These are phyloP conservation scores for Holocentrus rufus DNA, from an alignment of 2,797 vertebrate genomes.

Conservation along the genomic window DNA sequence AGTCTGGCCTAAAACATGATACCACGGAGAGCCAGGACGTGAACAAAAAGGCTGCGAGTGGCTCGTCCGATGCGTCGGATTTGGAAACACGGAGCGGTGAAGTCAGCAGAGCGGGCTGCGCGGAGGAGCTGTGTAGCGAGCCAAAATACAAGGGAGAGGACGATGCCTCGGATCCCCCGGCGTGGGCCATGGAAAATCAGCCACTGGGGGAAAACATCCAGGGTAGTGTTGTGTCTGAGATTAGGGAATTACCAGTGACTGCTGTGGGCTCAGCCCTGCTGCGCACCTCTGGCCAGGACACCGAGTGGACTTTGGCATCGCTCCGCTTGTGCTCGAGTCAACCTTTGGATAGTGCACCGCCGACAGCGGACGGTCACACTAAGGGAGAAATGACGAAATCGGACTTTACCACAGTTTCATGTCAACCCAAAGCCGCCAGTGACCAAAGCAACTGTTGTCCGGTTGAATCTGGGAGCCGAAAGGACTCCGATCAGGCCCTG, in stretches of 20 bases:
- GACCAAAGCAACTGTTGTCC: slow-evolving; percentile 29
- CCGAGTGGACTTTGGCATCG: slow-evolving; percentile 43
- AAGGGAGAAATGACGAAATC: slow-evolving; percentile 70
- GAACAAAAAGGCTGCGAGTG: slow-evolving; percentile 41
- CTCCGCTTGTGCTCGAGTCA: slow-evolving; percentile 37
- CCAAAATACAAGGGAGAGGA: slow-evolving; percentile 60
- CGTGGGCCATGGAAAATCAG: slow-evolving; percentile 80
- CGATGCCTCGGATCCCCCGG: slow-evolving; percentile 76
- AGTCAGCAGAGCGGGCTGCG: slow-evolving; percentile 56
- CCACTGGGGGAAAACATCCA: slow-evolving; percentile 57
- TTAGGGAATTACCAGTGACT: slow-evolving; percentile 4
- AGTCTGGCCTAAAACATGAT: slow-evolving; percentile 35
- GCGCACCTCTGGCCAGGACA: slow-evolving; percentile 42
- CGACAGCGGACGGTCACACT: background rate
- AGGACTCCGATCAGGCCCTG: slow-evolving; percentile 28
- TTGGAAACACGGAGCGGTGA: slow-evolving; percentile 53
- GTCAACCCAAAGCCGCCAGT: background rate
- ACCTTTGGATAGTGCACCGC: slow-evolving; percentile 1
- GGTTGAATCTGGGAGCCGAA: background rate
- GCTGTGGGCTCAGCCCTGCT: slow-evolving; percentile 18
- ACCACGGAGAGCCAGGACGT: slow-evolving; percentile 9
- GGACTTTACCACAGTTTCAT: slow-evolving; percentile 5
- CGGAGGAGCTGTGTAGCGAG: slow-evolving; percentile 36
- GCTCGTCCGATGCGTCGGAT: slow-evolving; percentile 61
- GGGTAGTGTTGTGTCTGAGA: slow-evolving; percentile 32